These are phyloP conservation scores for Chlorops oryzae DNA, from an alignment of 1,140 invertebrate genomes.

Conservation along the genomic window DNA sequence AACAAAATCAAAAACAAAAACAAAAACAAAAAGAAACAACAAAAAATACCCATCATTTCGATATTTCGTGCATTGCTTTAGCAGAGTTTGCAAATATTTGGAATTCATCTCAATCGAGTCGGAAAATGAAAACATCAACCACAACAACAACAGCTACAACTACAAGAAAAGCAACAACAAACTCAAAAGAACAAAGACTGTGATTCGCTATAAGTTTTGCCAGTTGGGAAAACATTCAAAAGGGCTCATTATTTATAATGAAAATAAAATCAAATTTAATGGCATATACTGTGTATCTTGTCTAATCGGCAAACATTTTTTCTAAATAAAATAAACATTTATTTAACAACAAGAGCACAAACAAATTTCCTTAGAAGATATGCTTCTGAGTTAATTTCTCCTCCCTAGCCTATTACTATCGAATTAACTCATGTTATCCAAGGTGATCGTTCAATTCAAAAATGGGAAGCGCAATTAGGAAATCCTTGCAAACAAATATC, in stretches of 20 bases:
- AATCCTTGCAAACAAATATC: not conserved
- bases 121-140: not conserved
- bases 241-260: no score
- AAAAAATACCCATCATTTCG: not conserved
- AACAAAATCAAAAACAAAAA: not conserved
- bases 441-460: not conserved
- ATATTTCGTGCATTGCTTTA: not conserved
- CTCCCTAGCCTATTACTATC: no score
- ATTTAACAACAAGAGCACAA: not conserved
- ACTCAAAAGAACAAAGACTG: slow-evolving; percentile 18
- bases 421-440: no score
- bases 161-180: not conserved
- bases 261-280: no score
- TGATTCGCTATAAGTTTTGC: slow-evolving; percentile 20
- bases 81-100: not conserved
- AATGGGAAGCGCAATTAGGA: not conserved
- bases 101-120: not conserved
- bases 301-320: not conserved
- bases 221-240: no score
- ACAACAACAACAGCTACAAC: not conserved
- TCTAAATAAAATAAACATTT: not conserved
- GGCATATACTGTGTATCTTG: no score
- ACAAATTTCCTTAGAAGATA: not conserved
- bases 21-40: not conserved
- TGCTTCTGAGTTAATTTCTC: not conserved